A percentile compares a stretch with the other conserved stretches of the same genome.
Conservation (phyloP, 1,140 invertebrate species). For the Drosophila pachea region DNA sequence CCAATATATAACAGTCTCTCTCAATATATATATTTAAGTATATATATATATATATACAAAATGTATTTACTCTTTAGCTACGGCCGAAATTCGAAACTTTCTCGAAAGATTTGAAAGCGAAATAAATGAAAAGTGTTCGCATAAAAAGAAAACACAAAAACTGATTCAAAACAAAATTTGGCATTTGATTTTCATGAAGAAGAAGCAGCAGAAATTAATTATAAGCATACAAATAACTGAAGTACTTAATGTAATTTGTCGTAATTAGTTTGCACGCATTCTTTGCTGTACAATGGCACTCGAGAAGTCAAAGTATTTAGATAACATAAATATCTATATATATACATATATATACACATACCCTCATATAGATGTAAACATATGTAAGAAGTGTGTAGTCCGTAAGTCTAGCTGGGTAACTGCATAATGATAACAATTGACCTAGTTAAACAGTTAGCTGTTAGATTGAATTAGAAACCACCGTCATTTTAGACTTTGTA, state of each 20-base stretch:
- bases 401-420: constrained; percentile 25
- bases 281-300: constrained; percentile 58
- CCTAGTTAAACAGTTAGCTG: constrained; percentile 52
- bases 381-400: constrained; percentile 24
- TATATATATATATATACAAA: constrained; percentile 62
- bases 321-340: constrained; percentile 12
- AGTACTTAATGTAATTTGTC: constrained; percentile 33
- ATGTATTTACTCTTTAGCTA: constrained; percentile 66
- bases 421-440: constrained; percentile 17
- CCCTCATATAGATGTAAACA: too few species aligned
- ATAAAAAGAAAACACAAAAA: constrained; percentile 23
- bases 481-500: constrained; percentile 75
- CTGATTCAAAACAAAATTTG: constrained; percentile 28
- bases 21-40: constrained; percentile 21
- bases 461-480: constrained; percentile 74
- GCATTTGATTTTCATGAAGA: constrained; percentile 44
- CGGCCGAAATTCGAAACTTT: constrained; percentile 29
- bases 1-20: constrained; percentile 57
- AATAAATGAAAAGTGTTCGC: constrained; percentile 67
- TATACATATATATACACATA: constrained; percentile 10
- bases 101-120: constrained; percentile 53
- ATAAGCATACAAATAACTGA: constrained; percentile 18
- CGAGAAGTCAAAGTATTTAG: not conserved
- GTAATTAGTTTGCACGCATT: constrained; percentile 59
- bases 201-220: constrained; percentile 1